A percentile compares a stretch with the other conserved stretches of the same genome.
Conservation (phyloP, 2,113 vertebrate species). For the Ciconia stormi region DNA sequence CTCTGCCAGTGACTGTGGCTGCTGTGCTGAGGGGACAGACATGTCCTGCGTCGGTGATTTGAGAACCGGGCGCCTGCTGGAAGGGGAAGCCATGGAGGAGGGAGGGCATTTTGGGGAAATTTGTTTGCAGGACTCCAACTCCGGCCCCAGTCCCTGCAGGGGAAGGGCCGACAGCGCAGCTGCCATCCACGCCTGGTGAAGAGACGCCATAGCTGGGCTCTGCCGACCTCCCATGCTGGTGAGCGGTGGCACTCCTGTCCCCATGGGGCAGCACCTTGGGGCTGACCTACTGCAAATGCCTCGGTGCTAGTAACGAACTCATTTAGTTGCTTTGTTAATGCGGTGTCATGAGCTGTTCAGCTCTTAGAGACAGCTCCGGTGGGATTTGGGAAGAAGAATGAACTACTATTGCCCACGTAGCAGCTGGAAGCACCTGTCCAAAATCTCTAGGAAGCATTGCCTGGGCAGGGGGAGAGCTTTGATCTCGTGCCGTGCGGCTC, state of each 20-base stretch:
- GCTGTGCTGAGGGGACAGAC: neutral
- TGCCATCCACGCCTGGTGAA: rapidly evolving
- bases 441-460: neutral
- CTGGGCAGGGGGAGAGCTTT: neutral
- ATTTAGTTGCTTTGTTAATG: rapidly evolving
- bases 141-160: rapidly evolving
- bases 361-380: rapidly evolving
- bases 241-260: neutral
- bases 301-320: rapidly evolving
- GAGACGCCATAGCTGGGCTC: rapidly evolving
- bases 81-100: neutral
- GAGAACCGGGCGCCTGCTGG: neutral
- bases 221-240: neutral
- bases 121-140: neutral
- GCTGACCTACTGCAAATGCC: neutral
- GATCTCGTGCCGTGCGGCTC: rapidly evolving
- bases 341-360: neutral
- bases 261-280: neutral
- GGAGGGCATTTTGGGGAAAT: neutral
- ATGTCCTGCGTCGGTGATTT: rapidly evolving
- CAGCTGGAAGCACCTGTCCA: neutral
- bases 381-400: neutral
- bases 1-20: neutral
- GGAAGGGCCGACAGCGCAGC: neutral
- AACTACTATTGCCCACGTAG: rapidly evolving